Evolutionary conservation across 2,797 vertebrate species (phyloP).

Genomic region (Scleropages formosus): DNA sequence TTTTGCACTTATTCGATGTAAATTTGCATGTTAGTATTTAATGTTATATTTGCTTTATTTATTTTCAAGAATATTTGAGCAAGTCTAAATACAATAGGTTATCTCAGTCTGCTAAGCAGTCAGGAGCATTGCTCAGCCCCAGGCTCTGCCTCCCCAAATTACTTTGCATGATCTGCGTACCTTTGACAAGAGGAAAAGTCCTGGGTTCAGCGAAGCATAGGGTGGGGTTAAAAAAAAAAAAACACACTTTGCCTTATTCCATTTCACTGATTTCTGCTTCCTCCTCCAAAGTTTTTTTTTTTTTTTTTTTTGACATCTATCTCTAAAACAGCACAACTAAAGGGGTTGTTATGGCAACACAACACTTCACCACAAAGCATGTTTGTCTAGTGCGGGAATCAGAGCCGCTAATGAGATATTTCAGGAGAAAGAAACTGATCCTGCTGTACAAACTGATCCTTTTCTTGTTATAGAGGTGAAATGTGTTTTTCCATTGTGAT

Average conservation of each 20-base stretch:
- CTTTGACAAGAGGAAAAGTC: constrained; percentile 33
- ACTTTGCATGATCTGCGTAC: constrained; percentile 36
- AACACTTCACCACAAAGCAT: constrained; percentile 10
- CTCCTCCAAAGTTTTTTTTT: neutral
- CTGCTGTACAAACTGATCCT: too few relatives aligned
- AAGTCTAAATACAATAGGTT: neutral
- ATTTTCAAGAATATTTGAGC: too few relatives aligned
- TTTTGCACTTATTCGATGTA: too few relatives aligned
- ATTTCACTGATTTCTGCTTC: constrained; percentile 21
- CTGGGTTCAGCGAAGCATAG: constrained; percentile 38
- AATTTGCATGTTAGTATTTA: neutral
- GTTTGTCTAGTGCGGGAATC: constrained; percentile 19
- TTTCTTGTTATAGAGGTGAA: neutral
- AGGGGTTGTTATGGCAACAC: constrained; percentile 51
- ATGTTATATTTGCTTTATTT: too few relatives aligned
- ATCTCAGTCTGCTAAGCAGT: constrained; percentile 13
- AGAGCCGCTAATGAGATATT: constrained; percentile 18
- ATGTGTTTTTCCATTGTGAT: neutral
- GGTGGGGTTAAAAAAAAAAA: constrained; percentile 48
- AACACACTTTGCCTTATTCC: constrained; percentile 39
- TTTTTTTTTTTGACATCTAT: constrained; percentile 19
- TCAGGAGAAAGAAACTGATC: constrained; percentile 4
- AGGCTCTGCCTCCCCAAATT: constrained; percentile 46
- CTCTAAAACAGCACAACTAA: constrained; percentile 38
- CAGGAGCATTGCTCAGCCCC: neutral